Conservation (phyloP, 2,113 vertebrate genomes). For the Lonchura striata region DNA sequence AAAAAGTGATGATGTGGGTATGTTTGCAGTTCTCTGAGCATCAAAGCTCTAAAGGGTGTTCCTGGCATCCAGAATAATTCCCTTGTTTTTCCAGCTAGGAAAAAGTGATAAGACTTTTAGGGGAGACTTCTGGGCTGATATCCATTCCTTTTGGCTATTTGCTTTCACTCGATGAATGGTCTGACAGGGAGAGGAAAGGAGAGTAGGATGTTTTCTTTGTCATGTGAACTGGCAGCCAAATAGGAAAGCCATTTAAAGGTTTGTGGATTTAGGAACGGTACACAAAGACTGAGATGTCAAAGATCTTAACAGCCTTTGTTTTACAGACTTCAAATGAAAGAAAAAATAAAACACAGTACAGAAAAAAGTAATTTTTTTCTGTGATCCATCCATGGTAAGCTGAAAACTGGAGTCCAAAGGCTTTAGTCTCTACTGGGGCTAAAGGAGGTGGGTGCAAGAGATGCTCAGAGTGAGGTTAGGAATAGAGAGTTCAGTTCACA, state of each 20-base stretch:
- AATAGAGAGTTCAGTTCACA: neutral
- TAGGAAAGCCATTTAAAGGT: neutral
- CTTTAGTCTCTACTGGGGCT: neutral
- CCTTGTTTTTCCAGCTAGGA: conserved; percentile 22
- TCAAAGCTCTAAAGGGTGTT: neutral
- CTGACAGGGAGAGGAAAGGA: neutral
- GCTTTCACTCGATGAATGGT: neutral
- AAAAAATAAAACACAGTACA: neutral
- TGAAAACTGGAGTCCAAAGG: neutral
- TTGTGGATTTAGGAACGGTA: neutral
- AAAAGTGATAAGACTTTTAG: neutral
- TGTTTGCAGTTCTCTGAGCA: neutral
- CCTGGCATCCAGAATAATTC: neutral
- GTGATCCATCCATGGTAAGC: neutral
- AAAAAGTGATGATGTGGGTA: neutral
- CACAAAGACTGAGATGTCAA: neutral
- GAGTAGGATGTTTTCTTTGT: neutral
- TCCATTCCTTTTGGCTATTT: neutral
- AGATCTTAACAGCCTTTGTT: neutral
- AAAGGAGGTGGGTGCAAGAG: neutral
- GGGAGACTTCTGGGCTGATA: neutral
- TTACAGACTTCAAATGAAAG: neutral
- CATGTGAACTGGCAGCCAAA: neutral
- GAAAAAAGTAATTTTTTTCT: neutral
- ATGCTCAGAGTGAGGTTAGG: neutral